A percentile compares a stretch with the other conserved stretches of the same genome.
These are phyloP conservation scores for Strix aluco DNA, from an alignment of 2,113 vertebrate genomes.

Conservation along the genomic window DNA sequence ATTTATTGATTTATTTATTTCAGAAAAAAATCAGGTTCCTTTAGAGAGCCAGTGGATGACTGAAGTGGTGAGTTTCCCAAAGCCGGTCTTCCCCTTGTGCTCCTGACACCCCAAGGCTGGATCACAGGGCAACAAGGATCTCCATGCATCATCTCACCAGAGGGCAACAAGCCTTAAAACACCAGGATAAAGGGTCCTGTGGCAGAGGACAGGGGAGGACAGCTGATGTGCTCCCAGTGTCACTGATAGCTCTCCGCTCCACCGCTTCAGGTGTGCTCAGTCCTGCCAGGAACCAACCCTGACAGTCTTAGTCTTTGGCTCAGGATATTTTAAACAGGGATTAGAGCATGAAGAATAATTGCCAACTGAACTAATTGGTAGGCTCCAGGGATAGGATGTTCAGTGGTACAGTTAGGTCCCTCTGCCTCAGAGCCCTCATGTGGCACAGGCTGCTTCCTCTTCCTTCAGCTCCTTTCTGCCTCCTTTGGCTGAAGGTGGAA, in stretches of 20 bases:
- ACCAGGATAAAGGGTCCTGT: accelerated
- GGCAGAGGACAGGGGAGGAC: neutral
- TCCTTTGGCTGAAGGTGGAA: neutral
- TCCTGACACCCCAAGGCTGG: neutral
- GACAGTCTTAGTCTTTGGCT: neutral
- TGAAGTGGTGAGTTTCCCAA: neutral
- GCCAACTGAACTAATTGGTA: neutral
- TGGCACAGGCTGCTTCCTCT: neutral
- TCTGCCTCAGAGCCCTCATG: neutral
- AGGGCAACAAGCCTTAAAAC: neutral
- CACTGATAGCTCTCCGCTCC: neutral
- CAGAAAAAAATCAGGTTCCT: neutral
- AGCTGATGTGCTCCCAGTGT: neutral
- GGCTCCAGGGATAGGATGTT: neutral
- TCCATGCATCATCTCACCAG: neutral
- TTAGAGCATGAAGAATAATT: neutral
- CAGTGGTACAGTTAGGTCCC: neutral
- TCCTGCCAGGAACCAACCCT: neutral
- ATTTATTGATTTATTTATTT: no score
- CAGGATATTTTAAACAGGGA: neutral
- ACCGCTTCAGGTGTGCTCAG: neutral
- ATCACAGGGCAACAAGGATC: neutral
- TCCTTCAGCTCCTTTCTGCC: neutral
- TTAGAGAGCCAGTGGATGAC: neutral
- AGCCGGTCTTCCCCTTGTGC: accelerated